Conservation (phyloP, 1,140 invertebrate genomes). For the Drosophila tristis region DNA sequence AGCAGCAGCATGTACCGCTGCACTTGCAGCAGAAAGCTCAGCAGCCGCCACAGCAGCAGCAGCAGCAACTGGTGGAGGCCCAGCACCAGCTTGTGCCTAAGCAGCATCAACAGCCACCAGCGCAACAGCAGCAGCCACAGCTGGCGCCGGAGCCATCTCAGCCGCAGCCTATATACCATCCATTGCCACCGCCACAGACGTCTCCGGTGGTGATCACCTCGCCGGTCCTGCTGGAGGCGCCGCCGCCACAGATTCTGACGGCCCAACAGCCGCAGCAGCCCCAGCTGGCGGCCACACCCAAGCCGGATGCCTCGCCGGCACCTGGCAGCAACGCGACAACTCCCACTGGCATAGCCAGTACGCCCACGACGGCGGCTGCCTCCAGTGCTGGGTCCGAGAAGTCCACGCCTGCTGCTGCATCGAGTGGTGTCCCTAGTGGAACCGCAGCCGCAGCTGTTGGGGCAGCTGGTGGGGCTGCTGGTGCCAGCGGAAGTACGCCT, state of each 20-base stretch:
- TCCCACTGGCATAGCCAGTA: slow-evolving; percentile 64
- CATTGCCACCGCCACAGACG: slow-evolving; percentile 72
- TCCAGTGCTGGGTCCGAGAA: slow-evolving; percentile 43
- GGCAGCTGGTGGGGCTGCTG: slow-evolving; percentile 31
- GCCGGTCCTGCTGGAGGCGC: slow-evolving; percentile 62
- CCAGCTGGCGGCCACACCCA: slow-evolving; percentile 56
- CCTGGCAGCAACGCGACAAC: slow-evolving; percentile 64
- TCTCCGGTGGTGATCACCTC: slow-evolving; percentile 64
- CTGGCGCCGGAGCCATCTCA: slow-evolving; percentile 46
- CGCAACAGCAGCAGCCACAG: slow-evolving; percentile 55
- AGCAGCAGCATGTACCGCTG: slow-evolving; percentile 62
- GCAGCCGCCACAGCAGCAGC: slow-evolving; percentile 81
- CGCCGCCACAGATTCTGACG: slow-evolving; percentile 66
- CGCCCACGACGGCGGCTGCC: slow-evolving; percentile 53
- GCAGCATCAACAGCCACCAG: slow-evolving; percentile 74
- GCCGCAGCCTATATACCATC: slow-evolving; percentile 63
- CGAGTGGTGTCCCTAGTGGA: slow-evolving; percentile 29
- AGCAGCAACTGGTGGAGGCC: slow-evolving; percentile 57
- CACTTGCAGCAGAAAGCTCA: slow-evolving; percentile 84
- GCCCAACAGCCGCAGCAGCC: slow-evolving; percentile 41
- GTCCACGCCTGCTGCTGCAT: slow-evolving; percentile 53
- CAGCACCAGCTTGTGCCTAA: slow-evolving; percentile 76
- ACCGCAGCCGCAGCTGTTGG: slow-evolving; percentile 50
- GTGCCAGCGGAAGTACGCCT: slow-evolving; percentile 84
- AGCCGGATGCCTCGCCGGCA: slow-evolving; percentile 55